These are phyloP conservation scores for Hydraecia micacea DNA, from an alignment of 2,888 invertebrate genomes.

Conservation along the genomic window DNA sequence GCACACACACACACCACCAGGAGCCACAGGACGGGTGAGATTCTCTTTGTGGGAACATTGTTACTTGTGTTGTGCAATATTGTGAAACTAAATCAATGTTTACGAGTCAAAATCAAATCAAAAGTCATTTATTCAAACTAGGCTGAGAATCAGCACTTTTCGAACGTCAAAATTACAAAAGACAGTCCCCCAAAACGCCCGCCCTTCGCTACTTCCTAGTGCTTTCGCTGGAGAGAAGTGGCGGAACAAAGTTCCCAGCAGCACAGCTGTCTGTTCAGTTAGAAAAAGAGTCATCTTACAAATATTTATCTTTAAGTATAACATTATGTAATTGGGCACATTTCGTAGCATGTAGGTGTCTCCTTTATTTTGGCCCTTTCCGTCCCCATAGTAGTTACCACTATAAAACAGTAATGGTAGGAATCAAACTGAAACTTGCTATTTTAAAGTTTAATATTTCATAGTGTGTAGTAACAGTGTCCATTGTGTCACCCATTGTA, in stretches of 20 bases:
- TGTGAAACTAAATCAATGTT: slow-evolving; percentile 4
- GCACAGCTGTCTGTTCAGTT: too few relatives aligned
- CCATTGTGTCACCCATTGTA: too few relatives aligned
- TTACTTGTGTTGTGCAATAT: neutral
- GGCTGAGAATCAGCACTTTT: too few relatives aligned
- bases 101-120: too few relatives aligned
- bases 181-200: too few relatives aligned
- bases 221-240: too few relatives aligned
- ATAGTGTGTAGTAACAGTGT: neutral
- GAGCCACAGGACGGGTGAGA: neutral
- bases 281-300: slow-evolving; percentile 1
- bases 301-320: neutral
- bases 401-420: neutral
- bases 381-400: neutral
- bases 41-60: neutral
- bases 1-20: neutral
- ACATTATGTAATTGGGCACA: neutral
- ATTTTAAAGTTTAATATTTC: neutral
- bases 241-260: too few relatives aligned
- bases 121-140: too few relatives aligned
- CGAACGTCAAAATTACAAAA: too few relatives aligned
- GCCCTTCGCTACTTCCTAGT: too few relatives aligned
- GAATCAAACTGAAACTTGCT: neutral
- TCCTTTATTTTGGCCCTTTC: neutral
- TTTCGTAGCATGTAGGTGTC: neutral